Evolutionary conservation across 2,888 invertebrate genomes (phyloP), one percentile per base, ranked within the genome.

Genomic region (Cryptosula pallasiana): DNA sequence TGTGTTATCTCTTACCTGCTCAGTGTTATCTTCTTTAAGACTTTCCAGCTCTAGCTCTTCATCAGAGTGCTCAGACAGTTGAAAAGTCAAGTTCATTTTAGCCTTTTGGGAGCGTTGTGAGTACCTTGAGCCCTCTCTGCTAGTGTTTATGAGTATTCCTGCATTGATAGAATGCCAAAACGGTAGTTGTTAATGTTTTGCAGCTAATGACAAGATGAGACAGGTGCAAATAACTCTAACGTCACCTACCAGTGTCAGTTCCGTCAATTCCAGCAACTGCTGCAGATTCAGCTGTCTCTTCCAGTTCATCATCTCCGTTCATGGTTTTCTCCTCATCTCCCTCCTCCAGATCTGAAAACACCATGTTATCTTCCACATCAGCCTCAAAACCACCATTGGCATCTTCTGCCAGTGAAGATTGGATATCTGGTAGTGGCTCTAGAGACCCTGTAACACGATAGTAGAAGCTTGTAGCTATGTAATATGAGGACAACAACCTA

Each of bases 61-160:
- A 63, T 34, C 63, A 5, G 25, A 5, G 23, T 55, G n/a, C n/a
- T n/a, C n/a, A n/a, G n/a, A n/a, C n/a, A n/a, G n/a, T 20, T 45
- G 45, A 45, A 45, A 45, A 45, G 45, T 45, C 9, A 45, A 20
- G 45, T 20, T 45, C 20, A 20, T 5, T 20, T 45, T 45, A 20
- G 20, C 45, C 20, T 45, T 45, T 13, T 20, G 45, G 5, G 45
- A 45, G 45, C 34, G 27, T n/a, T 63, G 29, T 29, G 63, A 63
- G 32, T 63, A 63, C 32, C 16, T 32, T 32, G 63, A 63, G n/a
- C 63, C 32, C 32, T 63, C 63, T 32, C 63, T 27, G 34, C 63
- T 63, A 3, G 63, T 63, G 32, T 63, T 63, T 27, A 63, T 34
- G 9, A 34, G 63, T 63, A 34, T 34, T n/a, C 63, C 63, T 63